A percentile compares a stretch with the other conserved stretches of the same genome.
phyloP scores from a whole-genome alignment of 1,140 invertebrate species.

The Drosophila takahashii region DNA sequence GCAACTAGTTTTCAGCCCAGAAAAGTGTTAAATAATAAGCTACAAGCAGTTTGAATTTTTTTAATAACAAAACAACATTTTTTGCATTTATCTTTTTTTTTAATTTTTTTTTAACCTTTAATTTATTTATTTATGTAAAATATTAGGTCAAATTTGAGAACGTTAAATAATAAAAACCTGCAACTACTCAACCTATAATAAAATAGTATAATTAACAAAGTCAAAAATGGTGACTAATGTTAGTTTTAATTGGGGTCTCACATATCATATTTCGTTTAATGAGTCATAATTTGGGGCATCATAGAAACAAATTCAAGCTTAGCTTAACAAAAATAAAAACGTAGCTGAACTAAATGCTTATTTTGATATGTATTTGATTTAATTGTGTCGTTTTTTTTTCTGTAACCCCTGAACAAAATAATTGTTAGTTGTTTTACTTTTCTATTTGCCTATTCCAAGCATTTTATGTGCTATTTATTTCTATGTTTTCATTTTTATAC shows the following conservation, averaged over 20 bases:
- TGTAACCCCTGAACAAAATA: not conserved
- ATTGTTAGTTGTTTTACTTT: not conserved
- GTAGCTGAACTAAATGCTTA: not conserved
- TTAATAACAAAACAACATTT: no score
- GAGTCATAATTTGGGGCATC: not conserved
- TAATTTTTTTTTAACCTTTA: no score
- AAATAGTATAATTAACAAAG: not conserved
- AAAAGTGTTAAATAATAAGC: conserved; percentile 1
- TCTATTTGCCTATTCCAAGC: not conserved
- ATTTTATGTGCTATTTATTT: not conserved
- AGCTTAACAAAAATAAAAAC: not conserved
- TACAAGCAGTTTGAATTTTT: no score
- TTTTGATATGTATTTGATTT: not conserved
- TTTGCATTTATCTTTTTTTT: no score
- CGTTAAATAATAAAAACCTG: no score
- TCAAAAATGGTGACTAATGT: conserved; percentile 7
- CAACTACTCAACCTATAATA: not conserved
- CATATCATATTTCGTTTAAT: conserved; percentile 4
- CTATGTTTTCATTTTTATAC: no score
- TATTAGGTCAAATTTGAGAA: no score
- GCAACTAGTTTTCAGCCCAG: not conserved
- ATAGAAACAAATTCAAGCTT: not conserved
- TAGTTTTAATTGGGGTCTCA: not conserved
- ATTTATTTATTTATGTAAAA: no score
- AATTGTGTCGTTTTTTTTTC: not conserved